Evolutionary conservation across 1,140 invertebrate species (phyloP), one percentile per base, ranked within the genome.

Genomic region (Ylistrum balloti): DNA sequence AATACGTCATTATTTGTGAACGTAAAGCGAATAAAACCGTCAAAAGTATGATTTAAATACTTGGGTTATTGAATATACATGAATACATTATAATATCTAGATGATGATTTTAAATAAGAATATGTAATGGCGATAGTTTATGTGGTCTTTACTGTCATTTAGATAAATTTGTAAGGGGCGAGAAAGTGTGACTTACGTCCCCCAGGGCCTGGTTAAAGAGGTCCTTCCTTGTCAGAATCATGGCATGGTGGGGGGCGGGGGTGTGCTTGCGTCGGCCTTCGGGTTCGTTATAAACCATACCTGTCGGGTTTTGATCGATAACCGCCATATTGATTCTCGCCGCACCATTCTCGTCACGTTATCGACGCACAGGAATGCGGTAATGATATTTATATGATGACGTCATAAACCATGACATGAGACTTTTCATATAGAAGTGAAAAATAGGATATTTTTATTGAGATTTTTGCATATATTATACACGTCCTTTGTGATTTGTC

Each of bases 301-400:
- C 22, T 74, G 56, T 74, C 56, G 1, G 22, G 9, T 11, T 0
- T 9, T 74, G 56, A 74, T 74, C 56, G 56, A 74, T 74, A 0
- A n/a, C n/a, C 22, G 45, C 56, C 56, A 74, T 74, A 74, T 74
- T n/a, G 56, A 74, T 74, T 74, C n/a, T 74, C 56, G 20, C 56
- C 17, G 41, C 1, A 9, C 41, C 56, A 74, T 74, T 74, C 56
- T 5, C 22, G 56, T 74, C 56, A 74, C 22, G 56, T 74, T 2
- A 74, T n/a, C n/a, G 56, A 74, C 56, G 56, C 56, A 74, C 22
- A 74, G 56, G 56, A 74, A 74, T 74, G 56, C 56, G 56, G 56
- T 74, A 74, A 74, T 74, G 56, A 7, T 74, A 74, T 74, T 74
- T 3, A 74, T 28, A 74, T 74, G 17, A 28, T 74, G 56, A 74